These are phyloP conservation scores for Scolopax bukidnonensis DNA, from an alignment of 2,797 vertebrate species.

Conservation along the genomic window DNA sequence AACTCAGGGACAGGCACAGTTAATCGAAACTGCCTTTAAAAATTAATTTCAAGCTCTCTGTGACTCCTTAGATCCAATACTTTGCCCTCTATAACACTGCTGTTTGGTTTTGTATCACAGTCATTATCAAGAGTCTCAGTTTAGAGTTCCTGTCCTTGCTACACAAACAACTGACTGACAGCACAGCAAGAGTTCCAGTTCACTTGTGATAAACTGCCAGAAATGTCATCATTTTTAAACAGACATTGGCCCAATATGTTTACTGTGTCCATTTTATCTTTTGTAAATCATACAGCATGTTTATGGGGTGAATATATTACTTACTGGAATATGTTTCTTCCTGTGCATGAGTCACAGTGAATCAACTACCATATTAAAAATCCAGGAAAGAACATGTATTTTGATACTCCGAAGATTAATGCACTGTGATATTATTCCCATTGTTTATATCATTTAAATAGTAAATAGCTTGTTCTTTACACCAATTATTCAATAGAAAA, in stretches of 20 bases:
- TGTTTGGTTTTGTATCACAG: neutral
- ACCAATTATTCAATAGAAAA: neutral
- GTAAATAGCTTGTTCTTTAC: neutral
- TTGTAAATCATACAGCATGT: neutral
- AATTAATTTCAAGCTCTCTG: neutral
- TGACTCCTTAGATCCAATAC: neutral
- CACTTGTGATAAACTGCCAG: neutral
- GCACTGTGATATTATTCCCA: neutral
- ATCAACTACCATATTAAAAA: neutral
- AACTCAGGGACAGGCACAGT: constrained; percentile 8
- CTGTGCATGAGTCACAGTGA: constrained; percentile 10
- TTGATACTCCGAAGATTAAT: neutral
- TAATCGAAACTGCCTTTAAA: neutral
- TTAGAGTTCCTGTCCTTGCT: neutral
- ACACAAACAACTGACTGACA: neutral
- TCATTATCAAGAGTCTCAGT: neutral
- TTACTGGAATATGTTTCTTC: neutral
- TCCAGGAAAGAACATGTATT: neutral
- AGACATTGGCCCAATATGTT: neutral
- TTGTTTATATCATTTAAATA: neutral
- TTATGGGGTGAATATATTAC: neutral
- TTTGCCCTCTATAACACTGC: neutral
- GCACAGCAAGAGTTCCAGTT: neutral
- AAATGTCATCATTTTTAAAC: neutral
- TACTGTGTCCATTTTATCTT: neutral